These are phyloP conservation scores for Mastigias papua DNA, from an alignment of 30 jellyfish, hydroid and myxozoan species.

Conservation along the genomic window DNA sequence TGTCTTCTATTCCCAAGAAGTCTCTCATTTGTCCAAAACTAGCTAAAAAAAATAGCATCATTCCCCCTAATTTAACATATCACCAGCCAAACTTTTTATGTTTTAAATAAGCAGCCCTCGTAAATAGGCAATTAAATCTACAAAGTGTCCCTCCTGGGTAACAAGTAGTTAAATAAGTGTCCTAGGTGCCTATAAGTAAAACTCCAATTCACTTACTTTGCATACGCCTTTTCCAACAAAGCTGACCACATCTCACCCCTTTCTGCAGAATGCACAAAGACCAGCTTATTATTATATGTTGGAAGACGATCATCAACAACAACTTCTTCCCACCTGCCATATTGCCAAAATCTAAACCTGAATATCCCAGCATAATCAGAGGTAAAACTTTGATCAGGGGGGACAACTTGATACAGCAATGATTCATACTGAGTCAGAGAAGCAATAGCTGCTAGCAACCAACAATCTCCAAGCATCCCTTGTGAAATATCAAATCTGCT, in stretches of 20 bases:
- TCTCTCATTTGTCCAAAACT: too few relatives aligned
- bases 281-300: conserved; percentile 89
- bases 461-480: conserved; percentile 99
- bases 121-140: too few relatives aligned
- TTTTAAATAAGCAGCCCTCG: too few relatives aligned
- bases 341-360: conserved; percentile 96
- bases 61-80: too few relatives aligned
- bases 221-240: conserved; percentile 94
- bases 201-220: conserved; percentile 93
- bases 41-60: too few relatives aligned
- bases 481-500: conserved; percentile 98
- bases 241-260: conserved; percentile 97
- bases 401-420: conserved; percentile 93
- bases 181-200: too few relatives aligned
- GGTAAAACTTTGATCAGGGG: conserved; percentile 87
- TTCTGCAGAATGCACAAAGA: conserved; percentile 95
- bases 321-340: conserved; percentile 97
- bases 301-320: conserved; percentile 98
- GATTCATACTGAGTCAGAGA: conserved; percentile 84
- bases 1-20: too few relatives aligned
- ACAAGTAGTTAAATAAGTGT: too few relatives aligned
- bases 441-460: conserved; percentile 99
- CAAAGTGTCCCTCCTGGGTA: too few relatives aligned
- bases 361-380: conserved; percentile 91
- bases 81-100: too few relatives aligned